phyloP scores from a whole-genome alignment of 1,140 invertebrate genomes.

The Grapholita molesta region DNA sequence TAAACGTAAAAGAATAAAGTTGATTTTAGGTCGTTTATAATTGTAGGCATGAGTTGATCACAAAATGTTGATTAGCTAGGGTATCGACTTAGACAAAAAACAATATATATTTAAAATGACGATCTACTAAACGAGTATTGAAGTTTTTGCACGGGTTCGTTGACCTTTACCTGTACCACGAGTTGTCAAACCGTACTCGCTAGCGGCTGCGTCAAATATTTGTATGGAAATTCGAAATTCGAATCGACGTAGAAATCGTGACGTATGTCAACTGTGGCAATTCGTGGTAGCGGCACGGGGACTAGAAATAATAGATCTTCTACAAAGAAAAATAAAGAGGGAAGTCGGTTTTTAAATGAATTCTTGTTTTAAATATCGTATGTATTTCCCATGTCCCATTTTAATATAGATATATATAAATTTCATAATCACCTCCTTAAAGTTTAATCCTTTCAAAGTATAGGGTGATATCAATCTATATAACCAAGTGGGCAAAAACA shows the following conservation, averaged over 20 bases:
- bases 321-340: not conserved
- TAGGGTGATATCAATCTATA: not conserved
- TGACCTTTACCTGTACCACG: too few relatives aligned
- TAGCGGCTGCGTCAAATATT: too few relatives aligned
- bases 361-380: not conserved
- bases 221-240: too few relatives aligned
- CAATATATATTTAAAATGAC: not conserved
- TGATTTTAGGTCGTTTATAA: not conserved
- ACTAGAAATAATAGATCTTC: not conserved
- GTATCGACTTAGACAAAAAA: not conserved
- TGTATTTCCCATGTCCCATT: too few relatives aligned
- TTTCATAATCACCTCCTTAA: too few relatives aligned
- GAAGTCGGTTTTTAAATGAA: not conserved
- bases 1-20: not conserved
- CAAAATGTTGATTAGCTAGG: not conserved
- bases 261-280: too few relatives aligned
- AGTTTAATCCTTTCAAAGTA: too few relatives aligned
- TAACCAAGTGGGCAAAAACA: not conserved
- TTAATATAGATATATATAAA: too few relatives aligned
- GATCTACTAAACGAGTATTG: not conserved
- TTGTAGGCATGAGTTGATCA: not conserved
- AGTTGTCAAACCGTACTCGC: too few relatives aligned
- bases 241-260: too few relatives aligned
- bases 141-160: not conserved
- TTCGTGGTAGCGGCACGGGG: too few relatives aligned